Evolutionary conservation across 2,113 vertebrate species (phyloP), one percentile per base, ranked within the genome.

Genomic region (Atrichornis clamosus): DNA sequence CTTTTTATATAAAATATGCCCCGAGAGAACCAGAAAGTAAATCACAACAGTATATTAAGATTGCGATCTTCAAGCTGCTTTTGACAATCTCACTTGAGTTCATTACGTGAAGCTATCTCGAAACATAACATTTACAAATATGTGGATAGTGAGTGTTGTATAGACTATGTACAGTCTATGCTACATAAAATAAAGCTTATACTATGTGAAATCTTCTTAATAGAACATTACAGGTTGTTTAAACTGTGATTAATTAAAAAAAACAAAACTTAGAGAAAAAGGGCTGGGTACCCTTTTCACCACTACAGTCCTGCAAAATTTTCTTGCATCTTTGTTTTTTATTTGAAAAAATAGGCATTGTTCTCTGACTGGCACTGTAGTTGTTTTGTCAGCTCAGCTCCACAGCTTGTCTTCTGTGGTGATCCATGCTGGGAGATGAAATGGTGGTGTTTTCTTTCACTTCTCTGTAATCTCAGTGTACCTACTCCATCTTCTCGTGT

Each of bases 401-500:
- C 73, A 41, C 27, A 78, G 17, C 49, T 53, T 88, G 14, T 62
- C 37, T 53, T 65, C 67, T 70, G 67, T 64, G 47, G 37, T 86
- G 56, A 72, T 92, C 64, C 16, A 9, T 70, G 62, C 11, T 63
- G 62, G 35, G 35, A 89, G 53, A 67, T 70, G 84, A 84, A 94
- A 78, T 79, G 52, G 33, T 62, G 42, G 15, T 58, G 27, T n/a
- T 83, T 72, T 49, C n/a, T 90, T 70, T 63, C 15, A 33, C 47
- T 68, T 58, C 5, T 77, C 58, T 82, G 5, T 56, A 20, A 88
- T 94, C 67, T 81, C 4, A 0, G 10, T 87, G 32, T 75, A 88
- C 52, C 70, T 92, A 74, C 73, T 95, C 87, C 65, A 90, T 95
- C 94, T 96, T 90, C 80, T 85, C 18, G 26, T 87, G 68, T 87